These are phyloP conservation scores for Eira barbara DNA, from an alignment of 2,113 vertebrate species.

Conservation along the genomic window DNA sequence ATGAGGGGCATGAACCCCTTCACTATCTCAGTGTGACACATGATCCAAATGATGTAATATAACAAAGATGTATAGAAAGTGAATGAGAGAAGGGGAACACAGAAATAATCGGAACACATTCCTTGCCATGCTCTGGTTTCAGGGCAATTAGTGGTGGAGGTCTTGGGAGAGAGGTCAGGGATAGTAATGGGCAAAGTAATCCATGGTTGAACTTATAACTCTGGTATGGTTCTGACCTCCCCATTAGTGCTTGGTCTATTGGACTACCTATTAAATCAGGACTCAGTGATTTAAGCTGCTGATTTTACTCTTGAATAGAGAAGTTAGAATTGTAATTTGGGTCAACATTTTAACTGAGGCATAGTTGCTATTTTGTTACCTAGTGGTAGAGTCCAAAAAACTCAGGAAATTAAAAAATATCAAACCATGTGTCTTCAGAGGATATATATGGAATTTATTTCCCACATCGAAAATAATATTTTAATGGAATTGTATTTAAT, in stretches of 20 bases:
- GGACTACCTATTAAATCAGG: background rate
- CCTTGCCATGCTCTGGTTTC: background rate
- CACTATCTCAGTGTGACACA: background rate
- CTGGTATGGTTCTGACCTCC: background rate
- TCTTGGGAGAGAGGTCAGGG: background rate
- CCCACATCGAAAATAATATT: background rate
- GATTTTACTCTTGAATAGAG: background rate
- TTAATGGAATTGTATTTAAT: background rate
- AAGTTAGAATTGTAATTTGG: background rate
- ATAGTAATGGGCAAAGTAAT: background rate
- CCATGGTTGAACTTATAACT: background rate
- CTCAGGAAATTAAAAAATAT: conserved; percentile 1
- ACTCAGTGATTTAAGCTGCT: background rate
- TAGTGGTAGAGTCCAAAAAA: background rate
- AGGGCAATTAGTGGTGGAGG: background rate
- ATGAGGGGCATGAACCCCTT: background rate
- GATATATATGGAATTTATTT: background rate
- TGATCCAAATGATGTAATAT: background rate
- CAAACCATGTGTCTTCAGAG: background rate
- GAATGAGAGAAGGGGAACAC: background rate
- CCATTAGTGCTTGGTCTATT: background rate
- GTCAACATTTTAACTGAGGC: background rate
- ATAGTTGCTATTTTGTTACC: conserved; percentile 30
- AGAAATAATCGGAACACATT: background rate
- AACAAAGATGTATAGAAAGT: background rate